A percentile compares a stretch with the other conserved stretches of the same genome.
Conservation (phyloP, 2,888 invertebrate genomes). For the Elysia crispata region DNA sequence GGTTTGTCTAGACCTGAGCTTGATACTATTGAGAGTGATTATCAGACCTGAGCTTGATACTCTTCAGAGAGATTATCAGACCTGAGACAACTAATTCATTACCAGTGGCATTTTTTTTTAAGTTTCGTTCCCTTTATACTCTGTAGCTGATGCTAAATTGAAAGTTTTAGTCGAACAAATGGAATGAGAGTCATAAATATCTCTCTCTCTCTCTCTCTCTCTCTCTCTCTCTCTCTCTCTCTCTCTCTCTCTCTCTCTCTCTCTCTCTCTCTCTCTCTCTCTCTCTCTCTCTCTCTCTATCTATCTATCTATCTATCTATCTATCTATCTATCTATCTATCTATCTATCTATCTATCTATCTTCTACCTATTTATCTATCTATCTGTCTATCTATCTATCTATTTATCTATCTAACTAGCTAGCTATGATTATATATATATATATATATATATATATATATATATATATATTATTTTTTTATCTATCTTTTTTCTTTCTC, state of each 20-base stretch:
- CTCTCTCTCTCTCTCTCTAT: neutral
- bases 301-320: neutral
- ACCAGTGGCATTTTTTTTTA: no score
- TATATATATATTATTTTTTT: neutral
- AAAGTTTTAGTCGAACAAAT: no score
- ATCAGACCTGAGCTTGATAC: no score
- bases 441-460: conserved; percentile 42
- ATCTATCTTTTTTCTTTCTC: neutral
- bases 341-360: conserved; percentile 41
- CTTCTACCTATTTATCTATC: neutral
- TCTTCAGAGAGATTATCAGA: no score
- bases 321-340: conserved; percentile 34
- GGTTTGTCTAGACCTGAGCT: no score
- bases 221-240: neutral
- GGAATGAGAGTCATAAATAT: no score
- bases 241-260: neutral
- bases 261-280: neutral
- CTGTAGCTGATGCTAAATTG: no score
- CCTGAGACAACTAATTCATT: no score
- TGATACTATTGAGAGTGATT: no score
- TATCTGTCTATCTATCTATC: conserved; percentile 39
- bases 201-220: neutral
- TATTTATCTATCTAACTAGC: conserved; percentile 21
- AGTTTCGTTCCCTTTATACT: no score
- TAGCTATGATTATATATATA: neutral